Percentiles rank a stretch among this genome's conserved stretches.
Conservation (phyloP, 2,113 vertebrate genomes). For the Pithys albifrons region DNA sequence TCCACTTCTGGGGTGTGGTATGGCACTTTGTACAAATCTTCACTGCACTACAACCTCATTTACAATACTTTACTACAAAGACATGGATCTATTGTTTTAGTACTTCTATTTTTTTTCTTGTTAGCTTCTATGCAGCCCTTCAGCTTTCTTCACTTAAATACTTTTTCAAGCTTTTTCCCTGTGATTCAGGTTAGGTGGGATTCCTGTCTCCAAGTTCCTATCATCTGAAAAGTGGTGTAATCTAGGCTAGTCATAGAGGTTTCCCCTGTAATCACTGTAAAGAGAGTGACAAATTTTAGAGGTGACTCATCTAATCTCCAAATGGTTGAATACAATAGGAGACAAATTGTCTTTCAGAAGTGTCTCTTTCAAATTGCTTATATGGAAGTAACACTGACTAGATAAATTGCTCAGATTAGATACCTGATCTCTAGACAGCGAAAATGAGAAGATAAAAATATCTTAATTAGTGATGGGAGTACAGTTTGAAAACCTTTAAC, state of each 20-base stretch:
- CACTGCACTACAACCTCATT: background rate
- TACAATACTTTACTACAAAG: background rate
- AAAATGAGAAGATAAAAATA: background rate
- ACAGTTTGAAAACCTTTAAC: background rate
- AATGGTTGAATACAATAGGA: background rate
- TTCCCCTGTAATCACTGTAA: background rate
- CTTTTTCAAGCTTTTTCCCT: background rate
- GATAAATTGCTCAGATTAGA: background rate
- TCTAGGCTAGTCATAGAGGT: background rate
- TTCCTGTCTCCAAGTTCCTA: background rate
- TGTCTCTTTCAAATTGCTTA: background rate
- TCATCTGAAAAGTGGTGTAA: background rate
- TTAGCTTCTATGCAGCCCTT: background rate
- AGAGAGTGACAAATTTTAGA: background rate
- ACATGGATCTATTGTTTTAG: background rate
- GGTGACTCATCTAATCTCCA: slow-evolving; percentile 25
- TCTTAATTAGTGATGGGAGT: background rate
- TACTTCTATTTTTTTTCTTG: background rate
- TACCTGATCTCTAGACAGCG: background rate
- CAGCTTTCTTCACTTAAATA: background rate
- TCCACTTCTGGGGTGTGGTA: background rate
- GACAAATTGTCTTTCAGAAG: background rate
- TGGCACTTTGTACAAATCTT: background rate
- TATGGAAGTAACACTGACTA: background rate
- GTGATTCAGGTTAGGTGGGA: background rate